phyloP scores from a whole-genome alignment of 1,140 invertebrate genomes.

The Chlorops oryzae region DNA sequence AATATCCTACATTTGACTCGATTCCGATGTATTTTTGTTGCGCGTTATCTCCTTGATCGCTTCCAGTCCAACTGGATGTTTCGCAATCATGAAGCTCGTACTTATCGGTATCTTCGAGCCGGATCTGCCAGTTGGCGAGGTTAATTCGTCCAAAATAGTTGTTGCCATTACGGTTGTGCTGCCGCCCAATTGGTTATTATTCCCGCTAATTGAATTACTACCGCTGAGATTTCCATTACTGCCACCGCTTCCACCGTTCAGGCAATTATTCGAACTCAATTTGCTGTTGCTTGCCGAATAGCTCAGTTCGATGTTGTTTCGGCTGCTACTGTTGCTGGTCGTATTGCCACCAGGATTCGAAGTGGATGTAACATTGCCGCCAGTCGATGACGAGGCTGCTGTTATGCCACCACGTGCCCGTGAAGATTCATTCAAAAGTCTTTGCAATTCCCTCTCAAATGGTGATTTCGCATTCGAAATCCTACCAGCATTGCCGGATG shows the following conservation, averaged over 20 bases:
- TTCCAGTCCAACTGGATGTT: constrained; percentile 45
- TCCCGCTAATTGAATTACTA: constrained; percentile 40
- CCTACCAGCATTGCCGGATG: not conserved
- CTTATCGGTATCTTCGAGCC: constrained; percentile 30
- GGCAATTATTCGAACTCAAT: constrained; percentile 31
- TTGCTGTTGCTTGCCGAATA: constrained; percentile 36
- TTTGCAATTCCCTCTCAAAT: constrained; percentile 67
- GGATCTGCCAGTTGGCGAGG: constrained; percentile 14
- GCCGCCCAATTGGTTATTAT: constrained; percentile 31
- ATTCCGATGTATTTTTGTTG: constrained; percentile 45
- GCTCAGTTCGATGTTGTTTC: constrained; percentile 32
- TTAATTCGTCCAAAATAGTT: constrained; percentile 21
- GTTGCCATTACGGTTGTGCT: constrained; percentile 10
- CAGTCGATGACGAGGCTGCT: constrained; percentile 13
- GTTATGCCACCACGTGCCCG: constrained; percentile 26
- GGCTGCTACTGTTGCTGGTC: constrained; percentile 36
- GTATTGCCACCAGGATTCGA: constrained; percentile 24
- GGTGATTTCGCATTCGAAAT: constrained; percentile 49
- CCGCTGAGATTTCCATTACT: constrained; percentile 42
- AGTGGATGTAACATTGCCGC: constrained; percentile 17
- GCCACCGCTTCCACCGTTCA: constrained; percentile 9
- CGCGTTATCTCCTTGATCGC: constrained; percentile 47
- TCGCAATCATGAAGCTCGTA: constrained; percentile 44
- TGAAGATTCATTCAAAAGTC: constrained; percentile 59
- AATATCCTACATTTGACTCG: constrained; percentile 44